A percentile compares a stretch with the other conserved stretches of the same genome.
Conservation (phyloP, 2,113 vertebrate species). For the Smithornis capensis region DNA sequence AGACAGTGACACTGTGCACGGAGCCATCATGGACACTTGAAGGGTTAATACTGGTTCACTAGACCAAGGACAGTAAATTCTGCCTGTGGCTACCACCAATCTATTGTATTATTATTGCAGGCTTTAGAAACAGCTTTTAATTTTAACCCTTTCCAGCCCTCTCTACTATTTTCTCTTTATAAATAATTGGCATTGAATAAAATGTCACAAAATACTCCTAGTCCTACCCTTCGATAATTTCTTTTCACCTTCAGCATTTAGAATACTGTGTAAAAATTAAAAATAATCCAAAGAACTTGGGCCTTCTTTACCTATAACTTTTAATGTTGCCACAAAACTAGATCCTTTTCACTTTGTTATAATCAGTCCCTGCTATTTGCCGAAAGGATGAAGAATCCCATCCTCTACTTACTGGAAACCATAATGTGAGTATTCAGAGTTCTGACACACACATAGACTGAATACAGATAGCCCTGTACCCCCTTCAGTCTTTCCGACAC, state of each 20-base stretch:
- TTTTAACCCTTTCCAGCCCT: slow-evolving; percentile 50
- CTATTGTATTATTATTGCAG: slow-evolving; percentile 59
- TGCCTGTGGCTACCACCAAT: slow-evolving; percentile 63
- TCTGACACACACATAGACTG: background rate
- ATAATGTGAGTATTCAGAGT: background rate
- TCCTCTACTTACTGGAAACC: background rate
- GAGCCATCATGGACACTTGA: slow-evolving; percentile 56
- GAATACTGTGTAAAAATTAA: background rate
- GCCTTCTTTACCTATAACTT: background rate
- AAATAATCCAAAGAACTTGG: background rate
- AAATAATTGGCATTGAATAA: background rate
- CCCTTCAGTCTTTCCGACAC: background rate
- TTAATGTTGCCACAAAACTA: background rate
- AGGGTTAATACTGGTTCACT: slow-evolving; percentile 65
- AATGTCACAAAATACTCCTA: background rate
- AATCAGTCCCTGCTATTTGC: background rate
- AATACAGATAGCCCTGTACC: background rate
- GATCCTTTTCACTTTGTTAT: background rate
- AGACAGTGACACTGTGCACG: slow-evolving; percentile 39
- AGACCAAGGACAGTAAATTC: slow-evolving; percentile 68
- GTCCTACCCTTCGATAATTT: background rate
- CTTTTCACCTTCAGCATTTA: background rate
- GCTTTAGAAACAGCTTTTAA: slow-evolving; percentile 61
- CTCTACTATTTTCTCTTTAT: background rate
- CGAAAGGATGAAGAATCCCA: background rate